A percentile compares a stretch with the other conserved stretches of the same genome.
These are phyloP conservation scores for Sclerurus mexicanus DNA, from an alignment of 2,113 vertebrate genomes.

Conservation along the genomic window DNA sequence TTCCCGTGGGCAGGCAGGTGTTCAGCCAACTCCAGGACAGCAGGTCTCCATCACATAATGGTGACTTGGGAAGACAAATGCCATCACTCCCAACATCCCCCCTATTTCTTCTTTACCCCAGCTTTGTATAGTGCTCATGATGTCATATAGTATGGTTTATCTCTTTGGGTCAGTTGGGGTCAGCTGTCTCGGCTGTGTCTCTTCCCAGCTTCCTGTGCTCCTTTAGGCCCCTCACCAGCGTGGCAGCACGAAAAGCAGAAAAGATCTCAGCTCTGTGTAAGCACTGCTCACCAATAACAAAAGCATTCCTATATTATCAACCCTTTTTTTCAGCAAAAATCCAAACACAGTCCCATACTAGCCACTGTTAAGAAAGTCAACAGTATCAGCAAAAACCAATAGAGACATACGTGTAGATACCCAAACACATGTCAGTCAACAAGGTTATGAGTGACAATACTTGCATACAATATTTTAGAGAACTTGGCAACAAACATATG, in stretches of 20 bases:
- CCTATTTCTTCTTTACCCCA: background rate
- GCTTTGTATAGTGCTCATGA: background rate
- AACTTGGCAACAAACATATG: background rate
- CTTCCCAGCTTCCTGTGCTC: background rate
- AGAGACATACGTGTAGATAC: background rate
- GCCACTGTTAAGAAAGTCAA: background rate
- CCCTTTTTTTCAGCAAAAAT: background rate
- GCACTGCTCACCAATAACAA: background rate
- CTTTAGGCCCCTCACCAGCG: no score
- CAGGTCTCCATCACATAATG: rapidly evolving
- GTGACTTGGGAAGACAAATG: background rate
- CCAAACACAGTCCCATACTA: background rate
- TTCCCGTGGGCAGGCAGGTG: background rate
- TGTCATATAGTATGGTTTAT: background rate
- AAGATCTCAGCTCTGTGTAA: background rate
- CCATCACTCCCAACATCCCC: rapidly evolving
- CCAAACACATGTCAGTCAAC: background rate
- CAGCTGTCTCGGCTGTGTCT: background rate
- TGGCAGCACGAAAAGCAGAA: background rate
- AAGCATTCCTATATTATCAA: background rate
- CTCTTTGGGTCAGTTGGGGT: background rate
- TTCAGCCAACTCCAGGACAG: background rate
- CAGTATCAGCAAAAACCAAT: background rate
- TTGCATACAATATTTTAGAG: background rate
- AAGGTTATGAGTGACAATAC: background rate